Evolutionary conservation across 2,797 vertebrate species (phyloP).

Genomic region (Poeciliopsis paucimaculata): DNA sequence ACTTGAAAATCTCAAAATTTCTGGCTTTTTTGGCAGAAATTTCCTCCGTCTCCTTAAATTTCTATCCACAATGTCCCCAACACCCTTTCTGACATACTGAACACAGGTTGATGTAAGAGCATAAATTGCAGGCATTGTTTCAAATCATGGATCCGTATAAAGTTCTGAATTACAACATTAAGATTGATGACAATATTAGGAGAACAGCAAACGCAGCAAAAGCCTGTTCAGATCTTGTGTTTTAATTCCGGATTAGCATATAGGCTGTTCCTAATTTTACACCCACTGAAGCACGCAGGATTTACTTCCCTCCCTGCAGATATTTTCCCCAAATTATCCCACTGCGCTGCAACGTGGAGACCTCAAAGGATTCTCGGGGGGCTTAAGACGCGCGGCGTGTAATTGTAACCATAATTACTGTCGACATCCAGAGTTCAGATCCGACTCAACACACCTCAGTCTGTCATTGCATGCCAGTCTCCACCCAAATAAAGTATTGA

Average conservation of each 20-base stretch:
- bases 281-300: conserved; percentile 20
- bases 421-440: conserved; percentile 57
- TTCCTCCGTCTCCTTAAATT: no score
- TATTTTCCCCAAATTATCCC: conserved; percentile 33
- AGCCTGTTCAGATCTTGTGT: neutral
- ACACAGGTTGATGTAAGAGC: neutral
- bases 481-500: conserved; percentile 41
- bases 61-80: no score
- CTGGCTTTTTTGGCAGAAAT: no score
- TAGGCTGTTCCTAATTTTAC: conserved; percentile 17
- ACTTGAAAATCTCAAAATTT: no score
- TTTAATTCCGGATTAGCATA: conserved; percentile 9
- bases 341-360: conserved; percentile 27
- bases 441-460: conserved; percentile 51
- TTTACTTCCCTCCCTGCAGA: conserved; percentile 25
- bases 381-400: conserved; percentile 45
- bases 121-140: neutral
- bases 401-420: conserved; percentile 56
- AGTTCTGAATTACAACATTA: neutral
- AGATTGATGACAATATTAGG: neutral
- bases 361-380: conserved; percentile 17
- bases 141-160: neutral
- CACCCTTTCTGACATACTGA: no score
- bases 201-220: neutral
- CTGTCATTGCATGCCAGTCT: conserved; percentile 44